Evolutionary conservation across 2,888 invertebrate species (phyloP), one percentile per base, ranked within the genome.

Genomic region (Leucozona laternaria): DNA sequence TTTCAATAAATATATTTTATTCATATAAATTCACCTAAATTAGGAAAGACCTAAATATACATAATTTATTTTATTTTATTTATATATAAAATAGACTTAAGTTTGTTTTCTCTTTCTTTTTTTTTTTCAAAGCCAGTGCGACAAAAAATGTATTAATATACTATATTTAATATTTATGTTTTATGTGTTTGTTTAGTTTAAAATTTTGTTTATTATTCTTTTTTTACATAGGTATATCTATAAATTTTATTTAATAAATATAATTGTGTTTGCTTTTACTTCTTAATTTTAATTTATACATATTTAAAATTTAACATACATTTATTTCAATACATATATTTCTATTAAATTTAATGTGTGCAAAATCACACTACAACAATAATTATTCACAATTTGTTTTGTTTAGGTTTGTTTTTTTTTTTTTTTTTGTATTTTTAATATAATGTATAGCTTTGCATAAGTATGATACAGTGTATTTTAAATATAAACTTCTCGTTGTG

Each of bases 351-450:
- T 78, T 72, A 83, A 87, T 66, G 79, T 87, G 82, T 83, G 86
- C 78, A 87, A 87, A 87, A 87, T 73, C 82, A 79, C 83, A 79
- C 86, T 79, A 81, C 82, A 83, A 83, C 79, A 87, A 83, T 73
- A 22, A 20, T 57, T 78, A 78, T 81, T 81, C 60, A 81, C 55
- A 37, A 76, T 66, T 68, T 70, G 17, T 64, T 84, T 68, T 71
- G 22, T 11, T 48, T 31, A 34, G 53, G 7, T 15, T 50, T 50
- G n/a, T n/a, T n/a, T n/a, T n/a, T 28, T 13, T 13, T 22, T 25
- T 53, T 28, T 13, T 13, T 22, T 25, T 53, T 11, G 48, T 75
- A 45, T 80, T 62, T 40, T 70, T 40, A 76, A 20, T 76, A n/a
- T 28, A 64, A 25, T 40, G 5, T 50, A 78, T 37, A 75, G 64